These are phyloP conservation scores for Probosciger aterrimus DNA, from an alignment of 2,113 vertebrate genomes.

Conservation along the genomic window DNA sequence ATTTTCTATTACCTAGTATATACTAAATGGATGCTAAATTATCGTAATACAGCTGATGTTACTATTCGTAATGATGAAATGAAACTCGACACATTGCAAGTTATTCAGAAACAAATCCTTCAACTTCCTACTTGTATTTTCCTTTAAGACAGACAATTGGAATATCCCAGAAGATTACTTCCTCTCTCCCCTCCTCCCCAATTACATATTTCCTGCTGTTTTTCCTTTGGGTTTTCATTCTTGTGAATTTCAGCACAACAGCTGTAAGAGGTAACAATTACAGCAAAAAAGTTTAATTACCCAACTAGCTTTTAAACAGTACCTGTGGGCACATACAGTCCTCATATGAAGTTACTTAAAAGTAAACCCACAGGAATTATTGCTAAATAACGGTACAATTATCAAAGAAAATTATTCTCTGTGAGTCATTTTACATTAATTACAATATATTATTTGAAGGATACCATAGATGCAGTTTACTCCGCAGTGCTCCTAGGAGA, in stretches of 20 bases:
- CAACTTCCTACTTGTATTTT: neutral
- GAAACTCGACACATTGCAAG: neutral
- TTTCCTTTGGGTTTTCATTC: neutral
- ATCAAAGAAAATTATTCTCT: conserved; percentile 48
- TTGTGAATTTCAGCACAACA: conserved; percentile 1
- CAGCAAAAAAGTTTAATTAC: conserved; percentile 48
- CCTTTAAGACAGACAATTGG: neutral
- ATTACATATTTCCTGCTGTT: neutral
- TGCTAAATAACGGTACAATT: conserved; percentile 46
- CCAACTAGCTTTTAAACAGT: conserved; percentile 38
- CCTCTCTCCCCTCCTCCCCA: neutral
- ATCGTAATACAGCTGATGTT: neutral
- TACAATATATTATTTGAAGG: conserved; percentile 35
- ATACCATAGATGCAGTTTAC: neutral
- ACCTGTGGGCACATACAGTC: conserved; percentile 38
- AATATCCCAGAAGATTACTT: neutral
- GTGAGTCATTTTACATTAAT: conserved; percentile 45
- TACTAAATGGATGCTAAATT: neutral
- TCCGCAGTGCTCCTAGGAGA: neutral
- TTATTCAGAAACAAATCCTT: neutral
- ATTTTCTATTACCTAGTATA: neutral
- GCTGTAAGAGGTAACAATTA: conserved; percentile 43
- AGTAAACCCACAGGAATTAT: conserved; percentile 59
- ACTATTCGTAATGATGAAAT: neutral
- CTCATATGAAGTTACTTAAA: conserved; percentile 44